Evolutionary conservation across 2,113 vertebrate genomes (phyloP).

Genomic region (Scolopax mira): DNA sequence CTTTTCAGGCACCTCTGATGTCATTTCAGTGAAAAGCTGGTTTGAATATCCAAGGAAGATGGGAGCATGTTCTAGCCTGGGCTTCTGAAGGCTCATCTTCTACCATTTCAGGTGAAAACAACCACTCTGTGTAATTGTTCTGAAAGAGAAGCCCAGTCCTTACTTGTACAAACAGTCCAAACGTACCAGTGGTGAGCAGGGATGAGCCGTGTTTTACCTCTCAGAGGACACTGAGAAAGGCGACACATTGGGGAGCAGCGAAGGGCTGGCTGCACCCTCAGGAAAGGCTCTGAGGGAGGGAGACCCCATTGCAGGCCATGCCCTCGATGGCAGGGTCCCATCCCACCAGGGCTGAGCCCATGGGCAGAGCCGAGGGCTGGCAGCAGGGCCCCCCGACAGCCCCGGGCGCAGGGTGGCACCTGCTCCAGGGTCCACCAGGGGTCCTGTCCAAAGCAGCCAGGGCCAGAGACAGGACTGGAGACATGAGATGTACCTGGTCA

Average conservation of each 20-base stretch:
- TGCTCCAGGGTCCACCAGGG: rapidly evolving
- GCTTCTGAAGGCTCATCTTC: not conserved
- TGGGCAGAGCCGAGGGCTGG: not conserved
- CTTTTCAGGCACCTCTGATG: not conserved
- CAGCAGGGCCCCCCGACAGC: rapidly evolving
- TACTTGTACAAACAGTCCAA: not conserved
- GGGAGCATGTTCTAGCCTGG: not conserved
- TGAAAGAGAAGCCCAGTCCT: not conserved
- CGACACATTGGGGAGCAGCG: rapidly evolving
- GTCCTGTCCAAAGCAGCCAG: not conserved
- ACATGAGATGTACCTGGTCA: rapidly evolving
- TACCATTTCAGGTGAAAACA: not conserved
- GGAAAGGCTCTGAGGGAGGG: not conserved
- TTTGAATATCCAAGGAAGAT: not conserved
- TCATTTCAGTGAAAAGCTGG: not conserved
- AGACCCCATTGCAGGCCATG: rapidly evolving
- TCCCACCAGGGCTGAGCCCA: rapidly evolving
- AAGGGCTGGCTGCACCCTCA: not conserved
- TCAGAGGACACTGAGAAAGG: not conserved
- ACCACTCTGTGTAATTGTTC: not conserved
- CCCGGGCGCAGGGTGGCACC: not conserved
- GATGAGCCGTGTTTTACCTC: not conserved
- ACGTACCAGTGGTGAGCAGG: rapidly evolving
- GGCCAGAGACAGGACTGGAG: not conserved
- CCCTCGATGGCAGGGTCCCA: rapidly evolving